phyloP scores from a whole-genome alignment of 2,888 invertebrate species.

The Tetheella fluctuosa region DNA sequence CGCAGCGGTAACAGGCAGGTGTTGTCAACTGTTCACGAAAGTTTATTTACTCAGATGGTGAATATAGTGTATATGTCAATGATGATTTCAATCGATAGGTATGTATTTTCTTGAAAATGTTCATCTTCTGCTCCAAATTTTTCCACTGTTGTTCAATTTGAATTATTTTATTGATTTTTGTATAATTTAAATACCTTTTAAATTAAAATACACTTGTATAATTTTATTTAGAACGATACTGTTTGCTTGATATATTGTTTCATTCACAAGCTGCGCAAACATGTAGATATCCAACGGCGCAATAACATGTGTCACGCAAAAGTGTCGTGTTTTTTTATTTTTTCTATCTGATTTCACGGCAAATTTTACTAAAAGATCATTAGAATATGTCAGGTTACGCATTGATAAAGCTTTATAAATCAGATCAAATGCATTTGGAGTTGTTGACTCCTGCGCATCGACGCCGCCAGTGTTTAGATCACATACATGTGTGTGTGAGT shows the following conservation, averaged over 20 bases:
- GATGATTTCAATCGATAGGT: not conserved
- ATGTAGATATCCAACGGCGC: not conserved
- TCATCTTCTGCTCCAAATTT: too few relatives aligned
- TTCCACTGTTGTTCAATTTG: too few relatives aligned
- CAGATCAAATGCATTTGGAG: conserved; percentile 16
- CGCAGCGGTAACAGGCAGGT: conserved; percentile 64
- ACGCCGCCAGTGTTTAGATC: conserved; percentile 35
- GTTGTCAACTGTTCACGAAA: conserved; percentile 56
- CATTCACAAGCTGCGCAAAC: not conserved
- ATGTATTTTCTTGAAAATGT: not conserved
- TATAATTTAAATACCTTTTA: too few relatives aligned
- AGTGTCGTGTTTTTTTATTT: not conserved
- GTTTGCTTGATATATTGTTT: not conserved
- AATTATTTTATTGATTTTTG: too few relatives aligned
- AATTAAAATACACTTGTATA: too few relatives aligned
- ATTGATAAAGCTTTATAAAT: not conserved
- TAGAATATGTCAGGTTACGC: not conserved
- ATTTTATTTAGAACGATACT: not conserved
- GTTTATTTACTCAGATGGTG: conserved; percentile 20
- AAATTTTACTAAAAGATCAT: not conserved
- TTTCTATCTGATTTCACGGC: not conserved
- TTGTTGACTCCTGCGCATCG: conserved; percentile 58
- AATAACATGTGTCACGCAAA: not conserved
- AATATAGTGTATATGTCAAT: conserved; percentile 16
- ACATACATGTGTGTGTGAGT: conserved; percentile 34